Percentiles rank a stretch among this genome's conserved stretches.
Evolutionary conservation across 2,113 vertebrate species (phyloP).

Genomic region (Calcarius ornatus): DNA sequence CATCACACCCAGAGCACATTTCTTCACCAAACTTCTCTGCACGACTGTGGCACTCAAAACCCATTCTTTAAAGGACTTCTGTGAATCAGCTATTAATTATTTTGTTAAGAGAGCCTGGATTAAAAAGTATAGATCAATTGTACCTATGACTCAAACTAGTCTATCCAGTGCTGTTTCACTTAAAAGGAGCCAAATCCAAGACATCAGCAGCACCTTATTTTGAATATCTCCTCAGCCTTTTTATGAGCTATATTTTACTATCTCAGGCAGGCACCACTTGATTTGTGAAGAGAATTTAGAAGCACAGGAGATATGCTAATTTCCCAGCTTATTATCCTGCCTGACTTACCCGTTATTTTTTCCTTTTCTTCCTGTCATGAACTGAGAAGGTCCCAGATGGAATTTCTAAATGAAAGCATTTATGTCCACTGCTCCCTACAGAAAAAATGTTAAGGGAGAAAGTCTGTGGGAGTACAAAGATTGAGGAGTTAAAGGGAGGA

Average conservation of each 20-base stretch:
- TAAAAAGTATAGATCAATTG: not conserved
- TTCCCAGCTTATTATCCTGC: slow-evolving; percentile 26
- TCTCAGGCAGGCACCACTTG: not conserved
- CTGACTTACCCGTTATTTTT: slow-evolving; percentile 14
- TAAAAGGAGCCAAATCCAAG: not conserved
- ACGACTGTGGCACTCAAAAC: not conserved
- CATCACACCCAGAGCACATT: not conserved
- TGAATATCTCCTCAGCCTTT: not conserved
- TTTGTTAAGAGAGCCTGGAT: not conserved
- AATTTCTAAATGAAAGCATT: slow-evolving; percentile 41
- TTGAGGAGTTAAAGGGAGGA: slow-evolving; percentile 40
- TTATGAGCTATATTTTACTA: not conserved
- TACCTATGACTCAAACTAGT: not conserved
- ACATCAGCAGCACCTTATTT: not conserved
- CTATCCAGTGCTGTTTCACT: not conserved
- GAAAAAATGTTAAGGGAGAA: slow-evolving; percentile 1
- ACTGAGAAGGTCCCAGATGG: slow-evolving; percentile 5
- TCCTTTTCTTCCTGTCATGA: not conserved
- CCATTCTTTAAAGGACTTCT: not conserved
- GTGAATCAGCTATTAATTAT: not conserved
- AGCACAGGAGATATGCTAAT: slow-evolving; percentile 27
- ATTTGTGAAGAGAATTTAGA: slow-evolving; percentile 21
- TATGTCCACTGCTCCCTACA: slow-evolving; percentile 12
- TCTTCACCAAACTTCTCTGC: not conserved
- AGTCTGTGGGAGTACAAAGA: slow-evolving; percentile 29